phyloP scores from a whole-genome alignment of 1,140 invertebrate genomes.

The Drosophila pachea region DNA sequence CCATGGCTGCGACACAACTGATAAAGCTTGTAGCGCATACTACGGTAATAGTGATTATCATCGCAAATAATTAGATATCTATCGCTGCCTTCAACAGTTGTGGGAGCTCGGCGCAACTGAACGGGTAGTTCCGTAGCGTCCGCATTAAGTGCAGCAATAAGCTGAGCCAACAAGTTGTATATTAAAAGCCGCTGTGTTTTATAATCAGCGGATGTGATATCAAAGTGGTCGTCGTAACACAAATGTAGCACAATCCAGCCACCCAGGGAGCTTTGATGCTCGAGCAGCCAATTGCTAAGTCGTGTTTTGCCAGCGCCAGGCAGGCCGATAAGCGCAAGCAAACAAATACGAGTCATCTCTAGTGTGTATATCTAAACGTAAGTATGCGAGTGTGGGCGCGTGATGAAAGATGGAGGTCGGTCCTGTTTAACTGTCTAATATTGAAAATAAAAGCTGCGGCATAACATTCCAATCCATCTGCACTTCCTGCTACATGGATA shows the following conservation, averaged over 20 bases:
- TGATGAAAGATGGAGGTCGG: neutral
- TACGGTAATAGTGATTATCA: conserved; percentile 72
- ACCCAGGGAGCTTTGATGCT: conserved; percentile 6
- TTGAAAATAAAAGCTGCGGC: conserved; percentile 53
- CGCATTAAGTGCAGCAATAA: conserved; percentile 32
- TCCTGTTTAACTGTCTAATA: conserved; percentile 59
- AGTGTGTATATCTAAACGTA: neutral
- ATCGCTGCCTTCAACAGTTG: neutral
- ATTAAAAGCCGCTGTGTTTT: conserved; percentile 47
- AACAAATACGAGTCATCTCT: conserved; percentile 51
- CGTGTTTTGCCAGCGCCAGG: conserved; percentile 61
- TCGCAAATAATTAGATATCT: conserved; percentile 60
- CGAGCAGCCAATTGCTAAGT: conserved; percentile 53
- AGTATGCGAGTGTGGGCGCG: conserved; percentile 19
- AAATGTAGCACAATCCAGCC: conserved; percentile 55
- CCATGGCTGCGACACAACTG: conserved; percentile 41
- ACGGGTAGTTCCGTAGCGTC: neutral
- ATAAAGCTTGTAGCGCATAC: conserved; percentile 65
- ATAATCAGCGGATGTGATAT: conserved; percentile 25
- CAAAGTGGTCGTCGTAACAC: conserved; percentile 63
- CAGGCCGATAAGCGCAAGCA: conserved; percentile 62
- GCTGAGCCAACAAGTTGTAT: conserved; percentile 26
- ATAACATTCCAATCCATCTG: conserved; percentile 30
- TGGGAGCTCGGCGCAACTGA: conserved; percentile 1
- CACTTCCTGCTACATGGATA: conserved; percentile 55